Evolutionary conservation across 2,113 vertebrate species (phyloP).

Genomic region (Alexandromys fortis): DNA sequence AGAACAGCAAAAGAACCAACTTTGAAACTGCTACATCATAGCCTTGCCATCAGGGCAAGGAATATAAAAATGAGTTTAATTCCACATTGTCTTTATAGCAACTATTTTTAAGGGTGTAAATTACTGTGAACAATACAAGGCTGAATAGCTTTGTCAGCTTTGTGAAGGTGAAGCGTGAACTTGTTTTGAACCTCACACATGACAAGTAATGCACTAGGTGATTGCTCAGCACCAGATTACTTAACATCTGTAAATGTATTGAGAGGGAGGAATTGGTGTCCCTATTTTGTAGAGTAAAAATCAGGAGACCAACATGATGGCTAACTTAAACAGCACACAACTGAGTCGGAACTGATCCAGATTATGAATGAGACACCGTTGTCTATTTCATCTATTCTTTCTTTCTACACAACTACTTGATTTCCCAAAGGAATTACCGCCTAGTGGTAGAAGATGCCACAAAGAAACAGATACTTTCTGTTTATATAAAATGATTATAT

Average conservation of each 20-base stretch:
- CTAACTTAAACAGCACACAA: not conserved
- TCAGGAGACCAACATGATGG: not conserved
- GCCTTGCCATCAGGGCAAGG: not conserved
- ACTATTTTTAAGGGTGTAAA: not conserved
- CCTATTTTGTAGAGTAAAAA: not conserved
- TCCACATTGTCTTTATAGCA: not conserved
- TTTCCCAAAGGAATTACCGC: not conserved
- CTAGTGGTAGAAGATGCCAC: too few relatives aligned
- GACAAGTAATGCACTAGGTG: not conserved
- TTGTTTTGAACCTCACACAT: not conserved
- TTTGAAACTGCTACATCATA: not conserved
- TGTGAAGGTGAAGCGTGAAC: not conserved
- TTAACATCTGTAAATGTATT: not conserved
- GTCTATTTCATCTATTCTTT: not conserved
- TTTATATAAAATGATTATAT: not conserved
- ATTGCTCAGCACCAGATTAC: not conserved
- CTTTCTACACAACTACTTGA: not conserved
- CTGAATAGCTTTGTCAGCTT: not conserved
- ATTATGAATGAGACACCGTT: not conserved
- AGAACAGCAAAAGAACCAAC: not conserved
- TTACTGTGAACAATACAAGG: not conserved
- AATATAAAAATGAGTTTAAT: not conserved
- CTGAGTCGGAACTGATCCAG: not conserved
- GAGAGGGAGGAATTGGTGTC: not conserved
- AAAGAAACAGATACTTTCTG: not conserved